A percentile compares a stretch with the other conserved stretches of the same genome.
These are phyloP conservation scores for Cercopithecus mona DNA, from an alignment of 2,113 vertebrate species.

Conservation along the genomic window DNA sequence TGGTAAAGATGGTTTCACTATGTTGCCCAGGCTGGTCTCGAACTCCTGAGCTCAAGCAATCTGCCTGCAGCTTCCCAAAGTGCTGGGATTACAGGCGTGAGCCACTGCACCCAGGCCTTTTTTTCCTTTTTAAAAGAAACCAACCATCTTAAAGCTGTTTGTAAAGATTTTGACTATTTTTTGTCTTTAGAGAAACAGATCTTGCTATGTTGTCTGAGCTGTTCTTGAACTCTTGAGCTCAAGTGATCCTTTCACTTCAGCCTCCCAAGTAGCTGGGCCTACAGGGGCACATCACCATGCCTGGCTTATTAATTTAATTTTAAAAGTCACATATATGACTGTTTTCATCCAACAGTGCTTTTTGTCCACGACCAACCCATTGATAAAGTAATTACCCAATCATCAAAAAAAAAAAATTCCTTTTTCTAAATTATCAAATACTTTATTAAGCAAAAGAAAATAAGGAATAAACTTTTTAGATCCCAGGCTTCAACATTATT, in stretches of 20 bases:
- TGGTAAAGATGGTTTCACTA: too few relatives aligned
- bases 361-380: constrained; percentile 11
- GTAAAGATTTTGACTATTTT: not conserved
- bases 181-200: not conserved
- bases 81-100: too few relatives aligned
- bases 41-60: too few relatives aligned
- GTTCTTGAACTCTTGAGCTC: not conserved
- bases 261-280: not conserved
- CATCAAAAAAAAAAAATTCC: not conserved
- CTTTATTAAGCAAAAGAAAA: constrained; percentile 41
- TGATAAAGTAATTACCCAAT: not conserved
- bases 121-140: constrained; percentile 5
- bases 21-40: too few relatives aligned
- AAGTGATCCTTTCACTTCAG: not conserved
- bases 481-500: constrained; percentile 12
- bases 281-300: not conserved
- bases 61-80: too few relatives aligned
- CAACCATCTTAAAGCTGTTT: not conserved
- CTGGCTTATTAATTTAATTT: not conserved
- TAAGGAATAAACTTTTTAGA: constrained; percentile 48
- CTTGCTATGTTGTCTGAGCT: not conserved
- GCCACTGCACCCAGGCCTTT: not conserved
- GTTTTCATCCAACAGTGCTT: not conserved
- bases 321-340: not conserved
- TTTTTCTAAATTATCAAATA: not conserved